phyloP scores from a whole-genome alignment of 2,888 invertebrate species.

The Callyntrura guangdongensis region DNA sequence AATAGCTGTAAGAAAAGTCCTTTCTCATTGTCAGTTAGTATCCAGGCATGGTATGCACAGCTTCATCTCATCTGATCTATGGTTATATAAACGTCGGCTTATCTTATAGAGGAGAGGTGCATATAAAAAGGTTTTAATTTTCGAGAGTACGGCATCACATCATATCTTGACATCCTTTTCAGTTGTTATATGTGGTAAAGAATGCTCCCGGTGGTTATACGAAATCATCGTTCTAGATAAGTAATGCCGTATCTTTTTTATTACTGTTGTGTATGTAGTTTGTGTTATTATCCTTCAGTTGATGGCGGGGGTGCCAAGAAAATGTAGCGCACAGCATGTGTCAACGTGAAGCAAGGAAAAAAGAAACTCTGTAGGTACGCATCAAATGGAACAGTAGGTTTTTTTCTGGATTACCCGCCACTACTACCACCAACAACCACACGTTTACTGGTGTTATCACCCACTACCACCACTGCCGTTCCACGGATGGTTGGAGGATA shows the following conservation, averaged over 20 bases:
- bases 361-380: not conserved
- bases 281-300: not conserved
- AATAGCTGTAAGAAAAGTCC: too few relatives aligned
- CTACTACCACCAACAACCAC: not conserved
- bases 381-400: not conserved
- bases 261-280: slow-evolving; percentile 14
- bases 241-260: not conserved
- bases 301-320: slow-evolving; percentile 27
- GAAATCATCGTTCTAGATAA: not conserved
- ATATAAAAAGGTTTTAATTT: too few relatives aligned
- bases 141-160: too few relatives aligned
- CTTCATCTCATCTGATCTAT: too few relatives aligned
- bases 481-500: slow-evolving; percentile 41
- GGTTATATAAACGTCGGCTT: too few relatives aligned
- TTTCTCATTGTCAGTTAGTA: too few relatives aligned
- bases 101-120: too few relatives aligned
- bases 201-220: too few relatives aligned
- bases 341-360: not conserved
- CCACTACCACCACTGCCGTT: not conserved
- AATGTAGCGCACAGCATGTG: slow-evolving; percentile 25
- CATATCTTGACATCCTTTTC: too few relatives aligned
- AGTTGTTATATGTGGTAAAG: too few relatives aligned
- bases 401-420: not conserved
- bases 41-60: too few relatives aligned
- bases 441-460: not conserved